Evolutionary conservation across 1,140 invertebrate genomes (phyloP), one percentile per base, ranked within the genome.

Genomic region (Nymphalis io): DNA sequence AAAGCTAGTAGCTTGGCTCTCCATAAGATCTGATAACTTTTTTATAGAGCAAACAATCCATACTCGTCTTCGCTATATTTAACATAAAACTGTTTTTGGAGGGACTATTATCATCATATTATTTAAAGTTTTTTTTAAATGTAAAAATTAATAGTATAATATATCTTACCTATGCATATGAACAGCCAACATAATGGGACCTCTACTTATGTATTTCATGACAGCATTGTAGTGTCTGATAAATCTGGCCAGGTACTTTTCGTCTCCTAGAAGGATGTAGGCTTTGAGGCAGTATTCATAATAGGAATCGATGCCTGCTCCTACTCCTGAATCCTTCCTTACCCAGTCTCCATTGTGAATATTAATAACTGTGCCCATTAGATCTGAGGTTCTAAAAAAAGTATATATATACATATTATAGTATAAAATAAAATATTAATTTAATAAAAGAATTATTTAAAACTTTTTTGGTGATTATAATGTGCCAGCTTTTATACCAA

Each of bases 321-420:
- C 99, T 18, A 99, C 98, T 3, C 98, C 98, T 33, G 97, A 97
- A 88, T 99, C 98, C 84, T 98, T 94, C 21, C 98, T 93, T 5
- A 99, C 95, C 98, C 98, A 99, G 90, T 99, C 98, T 3, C 99
- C 98, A 42, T 96, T 98, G 85, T 99, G 97, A n/a, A 99, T 96
- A 91, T 98, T 98, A 12, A 99, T 93, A 16, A 98, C 97, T 13
- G 97, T 98, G 20, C 98, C 98, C 96, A 98, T 98, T 2, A 99
- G 92, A 92, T 98, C 97, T 0, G 96, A 98, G 44, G 95, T 95
- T 66, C 92, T 92, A 68, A 5, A 80, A 81, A 15, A 12, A 18
- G 51, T 3, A 44, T 0, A 15, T 11, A 44, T 15, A n/a, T 44
- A 44, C 12, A 44, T n/a, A 13, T 0, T 44, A 15, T 44, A 15